These are phyloP conservation scores for Andrena bucephala DNA, from an alignment of 2,888 invertebrate species.

Conservation along the genomic window DNA sequence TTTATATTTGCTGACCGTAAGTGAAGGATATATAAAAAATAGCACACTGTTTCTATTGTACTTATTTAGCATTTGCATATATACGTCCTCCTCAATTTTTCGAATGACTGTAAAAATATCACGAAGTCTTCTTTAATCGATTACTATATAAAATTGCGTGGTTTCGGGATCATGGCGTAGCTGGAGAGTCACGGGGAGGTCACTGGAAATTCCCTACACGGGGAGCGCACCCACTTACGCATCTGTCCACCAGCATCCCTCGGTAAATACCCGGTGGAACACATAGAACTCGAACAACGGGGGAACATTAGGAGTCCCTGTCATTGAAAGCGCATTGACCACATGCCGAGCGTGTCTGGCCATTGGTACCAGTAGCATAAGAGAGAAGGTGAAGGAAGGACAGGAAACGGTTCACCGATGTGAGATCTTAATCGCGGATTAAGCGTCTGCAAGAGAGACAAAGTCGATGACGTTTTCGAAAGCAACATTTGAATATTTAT, in stretches of 20 bases:
- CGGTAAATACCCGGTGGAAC: conserved; percentile 73
- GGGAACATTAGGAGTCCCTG: conserved; percentile 55
- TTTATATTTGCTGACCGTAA: too few species aligned
- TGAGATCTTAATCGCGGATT: conserved; percentile 67
- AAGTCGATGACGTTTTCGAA: not conserved
- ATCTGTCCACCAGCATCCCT: conserved; percentile 84
- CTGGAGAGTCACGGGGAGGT: conserved; percentile 26
- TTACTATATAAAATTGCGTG: conserved; percentile 7
- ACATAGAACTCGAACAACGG: conserved; percentile 64
- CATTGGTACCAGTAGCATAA: conserved; percentile 41
- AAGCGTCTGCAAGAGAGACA: not conserved
- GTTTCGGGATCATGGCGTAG: not conserved
- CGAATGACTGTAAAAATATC: not conserved
- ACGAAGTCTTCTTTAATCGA: conserved; percentile 3
- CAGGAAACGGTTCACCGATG: not conserved
- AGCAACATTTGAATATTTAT: conserved; percentile 1
- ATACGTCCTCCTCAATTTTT: not conserved
- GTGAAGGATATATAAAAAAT: too few species aligned
- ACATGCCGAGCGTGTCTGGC: conserved; percentile 69
- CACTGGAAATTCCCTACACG: conserved; percentile 52
- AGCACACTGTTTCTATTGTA: too few species aligned
- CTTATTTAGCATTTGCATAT: not conserved
- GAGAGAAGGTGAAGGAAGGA: conserved; percentile 3
- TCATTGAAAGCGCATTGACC: conserved; percentile 58
- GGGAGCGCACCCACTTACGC: conserved; percentile 81